phyloP scores from a whole-genome alignment of 30 jellyfish, hydroid and myxozoan genomes.

The Mastigias papua region DNA sequence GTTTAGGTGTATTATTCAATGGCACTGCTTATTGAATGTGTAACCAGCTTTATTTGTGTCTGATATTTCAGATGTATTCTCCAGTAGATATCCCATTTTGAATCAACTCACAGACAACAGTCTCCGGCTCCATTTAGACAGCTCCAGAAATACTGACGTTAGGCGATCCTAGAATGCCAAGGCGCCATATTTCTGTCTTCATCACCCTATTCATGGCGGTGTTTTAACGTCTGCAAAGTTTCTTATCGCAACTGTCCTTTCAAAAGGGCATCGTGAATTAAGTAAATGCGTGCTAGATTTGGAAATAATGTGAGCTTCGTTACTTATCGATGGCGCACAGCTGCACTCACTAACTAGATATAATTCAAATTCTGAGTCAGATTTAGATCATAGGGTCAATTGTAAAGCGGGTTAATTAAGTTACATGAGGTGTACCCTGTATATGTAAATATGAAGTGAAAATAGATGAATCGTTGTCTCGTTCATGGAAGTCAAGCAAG shows the following conservation, averaged over 20 bases:
- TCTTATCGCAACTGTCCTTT: not conserved
- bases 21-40: constrained; percentile 34
- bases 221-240: not conserved
- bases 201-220: not conserved
- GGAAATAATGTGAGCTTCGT: not conserved
- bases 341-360: no score
- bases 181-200: constrained; percentile 4
- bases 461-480: no score
- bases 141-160: constrained; percentile 38
- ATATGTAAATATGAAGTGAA: no score
- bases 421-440: no score
- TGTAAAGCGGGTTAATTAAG: no score
- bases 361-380: no score
- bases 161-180: not conserved
- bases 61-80: constrained; percentile 37
- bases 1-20: not conserved
- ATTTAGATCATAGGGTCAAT: no score
- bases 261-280: not conserved
- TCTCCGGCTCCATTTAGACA: constrained; percentile 49
- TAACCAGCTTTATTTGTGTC: constrained; percentile 39
- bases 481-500: no score
- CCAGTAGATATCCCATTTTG: constrained; percentile 31
- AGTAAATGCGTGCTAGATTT: not conserved
- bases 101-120: constrained; percentile 59
- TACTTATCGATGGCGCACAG: not conserved